Base-by-base conservation (phyloP, 2,797 vertebrate genomes). In the Gallinago stenura region DNA sequence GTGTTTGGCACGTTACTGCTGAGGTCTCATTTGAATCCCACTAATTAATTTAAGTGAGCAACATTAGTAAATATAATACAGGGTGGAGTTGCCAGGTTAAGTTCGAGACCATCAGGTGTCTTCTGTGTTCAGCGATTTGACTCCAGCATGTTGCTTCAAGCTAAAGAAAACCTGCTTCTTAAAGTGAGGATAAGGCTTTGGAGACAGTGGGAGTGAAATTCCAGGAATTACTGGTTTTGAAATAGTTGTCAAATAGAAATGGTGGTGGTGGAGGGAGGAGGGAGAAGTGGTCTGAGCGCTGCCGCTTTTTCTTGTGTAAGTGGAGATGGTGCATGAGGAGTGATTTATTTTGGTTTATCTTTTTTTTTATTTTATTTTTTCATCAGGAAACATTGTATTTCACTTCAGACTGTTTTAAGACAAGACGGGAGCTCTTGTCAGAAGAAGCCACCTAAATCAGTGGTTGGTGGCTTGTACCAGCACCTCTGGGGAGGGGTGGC, bases 231-330 rank as follows among this genome's bases (percentile, higher is more conserved):
- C 37, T 62, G 25, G 2, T 48, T 50, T 83, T 83, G 60, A 65
- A 87, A 62, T 28, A 41, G 22, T 39, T 60, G 35, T 58, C 78
- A 71, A 70, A 51, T 48, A 73, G 68, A 78, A 75, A 54, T 17
- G 6, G 39, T 13, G 28, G 33, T 2, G 6, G 8, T 2, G 19
- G 12, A 3, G 25, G 4, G 0, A 11, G 7, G 8, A 28, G 19
- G 45, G 21, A 21, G 39, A 72, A 77, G 28, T 50, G 20, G 8
- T 75, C 25, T 25, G 18, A 33, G 8, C 15, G 21, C 11, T 71
- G 48, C 10, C 15, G 4, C 33, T 69, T 82, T 93, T 88, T 64
- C 19, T 21, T 18, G 8, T 71, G 41, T 37, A 68, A 46, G 46
- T 31, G 24, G 25, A 30, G 58, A n/a, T 54, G 6, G 13, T 77